Base-by-base conservation (phyloP, 1,140 invertebrate species). In the Lucilia cuprina region DNA sequence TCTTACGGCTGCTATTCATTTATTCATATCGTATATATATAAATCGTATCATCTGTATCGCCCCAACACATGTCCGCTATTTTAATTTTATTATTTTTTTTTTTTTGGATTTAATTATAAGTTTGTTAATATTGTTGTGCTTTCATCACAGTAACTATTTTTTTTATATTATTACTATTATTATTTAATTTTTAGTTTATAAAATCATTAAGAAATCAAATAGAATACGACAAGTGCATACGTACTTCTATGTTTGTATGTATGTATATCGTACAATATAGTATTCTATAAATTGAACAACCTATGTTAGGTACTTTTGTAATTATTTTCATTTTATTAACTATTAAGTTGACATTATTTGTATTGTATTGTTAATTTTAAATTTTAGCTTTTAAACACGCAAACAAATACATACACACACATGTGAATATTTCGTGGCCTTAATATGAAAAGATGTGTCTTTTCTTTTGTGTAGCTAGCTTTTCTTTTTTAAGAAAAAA, bases 121-220 rank as follows among this genome's bases (percentile, higher is more conserved):
- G 19, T 41, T 41, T 78, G 35, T 78, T 78, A 78, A 78, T 47
- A 47, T 78, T 41, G 75, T 78, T 78, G 34, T 47, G 35, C 75
- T 78, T 78, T 78, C 75, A 41, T 78, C 75, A 78, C 75, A 78
- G 75, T 78, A 21, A 21, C 41, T 80, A n/a, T 30, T 77, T 41
- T 77, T 41, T 77, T 41, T 77, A 41, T 77, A 41, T n/a, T 41
- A 77, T 75, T 30, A 34, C 21, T 75, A 75, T 77, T 77, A 49
- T 80, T 80, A 80, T 80, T 80, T 80, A 80, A 50, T 80, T 80
- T 21, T 78, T 21, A 80, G 41, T 80, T 50, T 49, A 50, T 50
- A 25, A 35, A 77, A 77, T 34, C 7, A 34, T 34, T 34, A 77
- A 77, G 5, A 35, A 77, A 77, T 35, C 14, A 77, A 35, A 35